Percentiles rank a stretch among this genome's conserved stretches.
phyloP scores from a whole-genome alignment of 2,113 vertebrate genomes.

The Xiphophorus couchianus region DNA sequence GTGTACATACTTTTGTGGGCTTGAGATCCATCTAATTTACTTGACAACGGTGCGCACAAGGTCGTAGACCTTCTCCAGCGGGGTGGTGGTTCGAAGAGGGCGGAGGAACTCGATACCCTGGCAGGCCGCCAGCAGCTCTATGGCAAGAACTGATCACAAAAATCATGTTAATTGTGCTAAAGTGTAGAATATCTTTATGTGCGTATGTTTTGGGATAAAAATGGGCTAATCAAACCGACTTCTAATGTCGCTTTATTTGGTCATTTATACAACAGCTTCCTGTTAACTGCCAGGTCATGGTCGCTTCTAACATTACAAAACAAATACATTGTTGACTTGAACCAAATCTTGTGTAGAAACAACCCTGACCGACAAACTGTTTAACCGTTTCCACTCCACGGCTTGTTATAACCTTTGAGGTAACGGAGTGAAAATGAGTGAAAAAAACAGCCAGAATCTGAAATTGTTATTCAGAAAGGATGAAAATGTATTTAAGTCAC shows the following conservation, averaged over 20 bases:
- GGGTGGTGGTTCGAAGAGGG: constrained; percentile 93
- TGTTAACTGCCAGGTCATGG: too few relatives aligned
- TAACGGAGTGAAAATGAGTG: not conserved
- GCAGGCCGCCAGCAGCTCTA: constrained; percentile 94
- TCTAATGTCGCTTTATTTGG: not conserved
- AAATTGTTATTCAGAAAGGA: not conserved
- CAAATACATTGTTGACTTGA: too few relatives aligned
- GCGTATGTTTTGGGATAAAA: not conserved
- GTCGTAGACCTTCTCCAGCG: constrained; percentile 97
- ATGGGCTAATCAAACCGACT: not conserved
- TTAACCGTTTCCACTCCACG: too few relatives aligned
- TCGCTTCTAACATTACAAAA: too few relatives aligned
- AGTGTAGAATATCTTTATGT: not conserved
- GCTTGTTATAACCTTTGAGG: too few relatives aligned
- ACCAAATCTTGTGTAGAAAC: too few relatives aligned
- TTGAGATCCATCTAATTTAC: constrained; percentile 82
- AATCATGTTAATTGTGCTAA: constrained; percentile 9
- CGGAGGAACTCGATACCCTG: constrained; percentile 99
- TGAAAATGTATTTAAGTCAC: too few relatives aligned
- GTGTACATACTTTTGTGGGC: constrained; percentile 49
- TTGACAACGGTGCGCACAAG: constrained; percentile 95
- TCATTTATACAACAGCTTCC: not conserved
- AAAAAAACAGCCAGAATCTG: not conserved
- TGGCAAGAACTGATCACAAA: constrained; percentile 86
- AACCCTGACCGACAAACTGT: too few relatives aligned